These are phyloP conservation scores for Lateolabrax maculatus DNA, from an alignment of 2,797 vertebrate species.

Conservation along the genomic window DNA sequence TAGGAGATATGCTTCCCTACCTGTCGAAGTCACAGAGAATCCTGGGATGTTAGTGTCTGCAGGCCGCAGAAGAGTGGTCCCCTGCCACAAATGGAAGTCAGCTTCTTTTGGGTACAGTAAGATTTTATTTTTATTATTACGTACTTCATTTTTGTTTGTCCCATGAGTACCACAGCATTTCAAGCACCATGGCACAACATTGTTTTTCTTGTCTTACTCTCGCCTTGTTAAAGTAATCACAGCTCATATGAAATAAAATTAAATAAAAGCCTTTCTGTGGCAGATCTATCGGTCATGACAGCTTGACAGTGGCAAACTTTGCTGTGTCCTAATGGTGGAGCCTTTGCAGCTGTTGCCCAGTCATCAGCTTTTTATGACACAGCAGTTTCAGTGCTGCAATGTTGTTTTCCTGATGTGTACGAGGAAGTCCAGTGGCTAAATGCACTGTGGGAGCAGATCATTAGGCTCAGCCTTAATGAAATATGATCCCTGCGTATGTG, in stretches of 20 bases:
- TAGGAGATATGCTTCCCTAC: conserved; percentile 84
- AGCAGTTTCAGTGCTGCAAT: conserved; percentile 42
- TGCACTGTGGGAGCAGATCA: conserved; percentile 51
- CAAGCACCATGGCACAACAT: background rate
- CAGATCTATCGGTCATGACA: conserved; percentile 42
- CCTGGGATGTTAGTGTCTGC: conserved; percentile 68
- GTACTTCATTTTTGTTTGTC: conserved; percentile 14
- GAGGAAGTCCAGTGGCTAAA: conserved; percentile 29
- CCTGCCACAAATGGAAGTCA: conserved; percentile 84
- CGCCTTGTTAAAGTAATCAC: conserved; percentile 40
- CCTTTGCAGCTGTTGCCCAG: conserved; percentile 55
- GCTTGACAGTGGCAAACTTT: conserved; percentile 51
- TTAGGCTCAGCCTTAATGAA: conserved; percentile 64
- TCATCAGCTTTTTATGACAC: conserved; percentile 57
- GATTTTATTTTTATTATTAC: conserved; percentile 39
- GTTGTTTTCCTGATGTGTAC: conserved; percentile 44
- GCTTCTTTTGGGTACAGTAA: conserved; percentile 86
- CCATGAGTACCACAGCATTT: background rate
- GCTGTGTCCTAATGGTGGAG: conserved; percentile 39
- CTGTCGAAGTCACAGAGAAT: conserved; percentile 71
- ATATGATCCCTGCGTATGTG: conserved; percentile 54
- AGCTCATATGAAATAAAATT: too few relatives aligned
- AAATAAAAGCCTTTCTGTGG: conserved; percentile 43
- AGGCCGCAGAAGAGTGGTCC: conserved; percentile 73
- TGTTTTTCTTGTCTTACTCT: conserved; percentile 14